Conservation (phyloP, 2,888 invertebrate genomes). For the Phoenoteleia sp. region DNA sequence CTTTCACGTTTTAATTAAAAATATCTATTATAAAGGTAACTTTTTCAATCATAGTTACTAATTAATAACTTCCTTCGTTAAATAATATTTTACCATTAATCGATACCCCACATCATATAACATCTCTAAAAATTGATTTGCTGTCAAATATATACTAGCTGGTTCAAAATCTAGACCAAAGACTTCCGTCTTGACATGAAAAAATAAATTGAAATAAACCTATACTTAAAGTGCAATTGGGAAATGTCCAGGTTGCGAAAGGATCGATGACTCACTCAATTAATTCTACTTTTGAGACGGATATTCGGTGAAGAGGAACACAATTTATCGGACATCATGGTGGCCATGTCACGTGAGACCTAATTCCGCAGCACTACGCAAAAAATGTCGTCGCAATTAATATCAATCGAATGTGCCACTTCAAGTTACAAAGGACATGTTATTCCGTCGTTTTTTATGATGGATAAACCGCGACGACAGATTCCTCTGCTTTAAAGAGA, state of each 20-base stretch:
- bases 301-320: slow-evolving; percentile 34
- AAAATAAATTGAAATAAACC: slow-evolving; percentile 5
- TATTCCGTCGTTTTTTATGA: slow-evolving; percentile 10
- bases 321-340: slow-evolving; percentile 45
- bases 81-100: too few relatives aligned
- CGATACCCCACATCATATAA: too few relatives aligned
- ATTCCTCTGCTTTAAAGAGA: slow-evolving; percentile 29
- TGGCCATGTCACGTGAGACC: slow-evolving; percentile 37
- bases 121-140: too few relatives aligned
- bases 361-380: slow-evolving; percentile 28
- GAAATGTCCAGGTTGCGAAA: not conserved
- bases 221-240: not conserved
- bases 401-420: slow-evolving; percentile 28
- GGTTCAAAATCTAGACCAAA: too few relatives aligned
- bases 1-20: too few relatives aligned
- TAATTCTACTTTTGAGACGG: slow-evolving; percentile 48
- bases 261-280: slow-evolving; percentile 29
- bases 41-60: too few relatives aligned
- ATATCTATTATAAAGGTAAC: too few relatives aligned
- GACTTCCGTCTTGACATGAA: not conserved
- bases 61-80: too few relatives aligned
- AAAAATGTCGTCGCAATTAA: slow-evolving; percentile 48
- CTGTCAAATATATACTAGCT: too few relatives aligned
- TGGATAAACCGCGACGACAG: slow-evolving; percentile 43
- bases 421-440: slow-evolving; percentile 27